phyloP scores from a whole-genome alignment of 2,888 invertebrate species.

The Lagria hirta region DNA sequence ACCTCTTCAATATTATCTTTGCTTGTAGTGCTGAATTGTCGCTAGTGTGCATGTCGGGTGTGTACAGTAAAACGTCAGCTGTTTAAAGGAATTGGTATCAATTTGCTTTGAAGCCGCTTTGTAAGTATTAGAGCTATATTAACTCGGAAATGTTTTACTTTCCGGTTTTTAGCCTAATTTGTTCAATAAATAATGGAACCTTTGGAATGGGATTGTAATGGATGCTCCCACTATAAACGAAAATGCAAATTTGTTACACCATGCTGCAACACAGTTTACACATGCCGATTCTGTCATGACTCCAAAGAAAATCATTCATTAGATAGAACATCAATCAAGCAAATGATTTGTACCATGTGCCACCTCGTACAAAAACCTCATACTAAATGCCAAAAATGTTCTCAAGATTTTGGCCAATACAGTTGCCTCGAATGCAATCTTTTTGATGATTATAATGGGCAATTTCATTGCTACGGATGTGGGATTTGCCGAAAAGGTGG shows the following conservation, averaged over 20 bases:
- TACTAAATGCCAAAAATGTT: slow-evolving; percentile 72
- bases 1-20: no score
- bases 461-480: slow-evolving; percentile 88
- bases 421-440: slow-evolving; percentile 85
- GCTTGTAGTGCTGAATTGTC: no score
- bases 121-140: no score
- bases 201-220: no score
- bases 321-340: slow-evolving; percentile 78
- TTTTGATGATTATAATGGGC: slow-evolving; percentile 85
- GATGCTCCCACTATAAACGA: slow-evolving; percentile 82
- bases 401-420: slow-evolving; percentile 59
- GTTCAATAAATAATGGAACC: no score
- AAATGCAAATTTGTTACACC: slow-evolving; percentile 88
- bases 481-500: slow-evolving; percentile 90
- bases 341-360: slow-evolving; percentile 81
- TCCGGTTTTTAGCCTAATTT: no score
- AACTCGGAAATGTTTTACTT: no score
- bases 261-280: slow-evolving; percentile 85
- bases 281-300: slow-evolving; percentile 88
- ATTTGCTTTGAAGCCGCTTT: no score
- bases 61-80: no score
- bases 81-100: no score
- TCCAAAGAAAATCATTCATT: slow-evolving; percentile 82
- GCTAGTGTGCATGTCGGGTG: no score
- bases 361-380: slow-evolving; percentile 78